phyloP scores from a whole-genome alignment of 2,888 invertebrate genomes.

The Venusia cambrica region DNA sequence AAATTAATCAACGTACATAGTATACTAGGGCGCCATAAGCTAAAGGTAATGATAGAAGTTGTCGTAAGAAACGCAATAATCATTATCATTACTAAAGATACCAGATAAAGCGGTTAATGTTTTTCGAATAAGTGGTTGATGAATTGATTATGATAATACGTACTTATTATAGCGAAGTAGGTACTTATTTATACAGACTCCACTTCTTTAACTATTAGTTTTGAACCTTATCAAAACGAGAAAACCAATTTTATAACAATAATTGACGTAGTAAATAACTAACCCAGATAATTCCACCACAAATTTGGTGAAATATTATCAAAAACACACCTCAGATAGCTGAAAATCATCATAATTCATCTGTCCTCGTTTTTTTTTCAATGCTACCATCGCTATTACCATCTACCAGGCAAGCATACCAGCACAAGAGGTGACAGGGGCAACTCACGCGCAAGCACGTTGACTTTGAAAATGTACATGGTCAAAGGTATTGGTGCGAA shows the following conservation, averaged over 20 bases:
- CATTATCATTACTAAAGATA: slow-evolving; percentile 14
- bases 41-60: slow-evolving; percentile 11
- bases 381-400: slow-evolving; percentile 27
- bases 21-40: slow-evolving; percentile 38
- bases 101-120: too few species aligned
- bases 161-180: too few species aligned
- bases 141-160: not conserved
- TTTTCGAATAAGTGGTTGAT: not conserved
- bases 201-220: too few species aligned
- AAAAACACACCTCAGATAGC: too few species aligned
- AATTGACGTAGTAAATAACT: too few species aligned
- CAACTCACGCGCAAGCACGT: not conserved
- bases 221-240: too few species aligned
- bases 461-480: too few species aligned
- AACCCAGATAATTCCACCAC: too few species aligned
- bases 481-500: too few species aligned
- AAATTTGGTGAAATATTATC: too few species aligned
- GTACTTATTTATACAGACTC: too few species aligned
- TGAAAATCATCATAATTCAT: slow-evolving; percentile 1
- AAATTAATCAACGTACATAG: slow-evolving; percentile 33
- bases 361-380: slow-evolving; percentile 30
- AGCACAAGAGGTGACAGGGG: slow-evolving; percentile 16
- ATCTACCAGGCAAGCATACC: slow-evolving; percentile 31
- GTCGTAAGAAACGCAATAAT: slow-evolving; percentile 4
- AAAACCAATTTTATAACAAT: not conserved